phyloP scores from a whole-genome alignment of 1,140 invertebrate species.

The Solenopsis fugax region DNA sequence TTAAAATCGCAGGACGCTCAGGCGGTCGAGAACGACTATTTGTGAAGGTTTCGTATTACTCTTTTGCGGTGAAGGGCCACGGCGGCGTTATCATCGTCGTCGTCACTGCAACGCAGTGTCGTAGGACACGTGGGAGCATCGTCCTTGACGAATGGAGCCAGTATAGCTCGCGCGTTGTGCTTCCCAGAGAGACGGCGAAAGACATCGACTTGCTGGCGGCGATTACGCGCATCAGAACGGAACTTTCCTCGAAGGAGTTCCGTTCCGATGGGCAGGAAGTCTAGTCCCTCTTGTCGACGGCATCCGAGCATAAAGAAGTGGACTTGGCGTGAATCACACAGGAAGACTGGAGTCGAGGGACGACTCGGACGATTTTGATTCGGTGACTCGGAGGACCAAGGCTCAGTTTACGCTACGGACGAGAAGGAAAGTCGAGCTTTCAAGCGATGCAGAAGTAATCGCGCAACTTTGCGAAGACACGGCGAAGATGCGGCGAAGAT shows the following conservation, averaged over 20 bases:
- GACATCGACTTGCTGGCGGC: constrained; percentile 17
- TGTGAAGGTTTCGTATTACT: constrained; percentile 75
- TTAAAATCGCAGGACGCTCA: constrained; percentile 84
- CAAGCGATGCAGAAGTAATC: not conserved
- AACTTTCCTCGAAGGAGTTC: constrained; percentile 12
- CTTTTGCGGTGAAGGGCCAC: constrained; percentile 55
- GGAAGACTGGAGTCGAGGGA: constrained; percentile 10
- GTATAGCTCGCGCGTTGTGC: not conserved
- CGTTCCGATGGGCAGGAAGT: constrained; percentile 39
- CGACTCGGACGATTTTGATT: constrained; percentile 19
- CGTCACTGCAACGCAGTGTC: constrained; percentile 59
- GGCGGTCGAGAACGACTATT: constrained; percentile 82
- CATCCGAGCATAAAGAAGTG: constrained; percentile 34
- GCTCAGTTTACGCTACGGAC: not conserved
- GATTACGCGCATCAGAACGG: constrained; percentile 12
- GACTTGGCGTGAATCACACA: not conserved
- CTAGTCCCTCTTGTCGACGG: constrained; percentile 39
- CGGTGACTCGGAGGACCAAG: not conserved
- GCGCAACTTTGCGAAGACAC: not conserved
- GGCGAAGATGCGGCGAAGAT: not conserved
- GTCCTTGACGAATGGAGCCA: constrained; percentile 47
- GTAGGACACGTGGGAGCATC: constrained; percentile 42
- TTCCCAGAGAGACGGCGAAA: not conserved
- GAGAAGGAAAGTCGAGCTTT: not conserved
- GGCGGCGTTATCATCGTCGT: constrained; percentile 46